Conservation (phyloP, 2,888 invertebrate species). For the Ochropleura plecta region DNA sequence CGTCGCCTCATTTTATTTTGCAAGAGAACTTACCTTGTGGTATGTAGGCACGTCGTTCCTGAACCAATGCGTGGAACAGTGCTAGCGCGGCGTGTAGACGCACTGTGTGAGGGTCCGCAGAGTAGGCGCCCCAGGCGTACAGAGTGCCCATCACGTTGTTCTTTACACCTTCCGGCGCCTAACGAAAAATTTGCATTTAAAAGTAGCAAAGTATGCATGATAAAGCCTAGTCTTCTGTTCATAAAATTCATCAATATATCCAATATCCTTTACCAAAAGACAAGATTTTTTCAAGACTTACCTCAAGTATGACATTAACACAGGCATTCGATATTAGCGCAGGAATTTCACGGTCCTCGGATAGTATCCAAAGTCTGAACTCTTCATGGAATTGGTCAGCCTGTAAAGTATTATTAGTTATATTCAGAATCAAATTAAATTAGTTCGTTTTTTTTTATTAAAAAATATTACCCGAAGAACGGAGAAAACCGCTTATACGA, state of each 20-base stretch:
- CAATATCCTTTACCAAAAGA: no score
- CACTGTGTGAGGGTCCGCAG: constrained; percentile 85
- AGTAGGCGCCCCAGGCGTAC: constrained; percentile 91
- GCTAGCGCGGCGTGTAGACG: constrained; percentile 93
- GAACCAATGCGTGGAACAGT: constrained; percentile 96
- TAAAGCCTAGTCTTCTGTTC: neutral
- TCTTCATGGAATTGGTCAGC: constrained; percentile 77
- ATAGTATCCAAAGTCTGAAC: constrained; percentile 95
- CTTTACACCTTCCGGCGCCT: constrained; percentile 96
- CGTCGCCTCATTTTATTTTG: no score
- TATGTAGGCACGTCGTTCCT: constrained; percentile 97
- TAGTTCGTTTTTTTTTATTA: no score
- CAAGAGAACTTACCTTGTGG: constrained; percentile 92
- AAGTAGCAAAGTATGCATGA: neutral
- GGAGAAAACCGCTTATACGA: no score
- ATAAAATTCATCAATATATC: neutral
- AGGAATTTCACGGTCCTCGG: constrained; percentile 95
- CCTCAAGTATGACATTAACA: constrained; percentile 91
- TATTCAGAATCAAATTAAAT: neutral
- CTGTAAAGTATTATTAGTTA: constrained; percentile 66
- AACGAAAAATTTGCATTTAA: constrained; percentile 17
- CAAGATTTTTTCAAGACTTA: constrained; percentile 58
- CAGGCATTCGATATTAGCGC: constrained; percentile 94
- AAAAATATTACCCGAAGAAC: no score
- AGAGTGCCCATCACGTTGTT: constrained; percentile 92